A percentile compares a stretch with the other conserved stretches of the same genome.
Conservation (phyloP, 2,797 vertebrate species). For the Thripadectes ignobilis region DNA sequence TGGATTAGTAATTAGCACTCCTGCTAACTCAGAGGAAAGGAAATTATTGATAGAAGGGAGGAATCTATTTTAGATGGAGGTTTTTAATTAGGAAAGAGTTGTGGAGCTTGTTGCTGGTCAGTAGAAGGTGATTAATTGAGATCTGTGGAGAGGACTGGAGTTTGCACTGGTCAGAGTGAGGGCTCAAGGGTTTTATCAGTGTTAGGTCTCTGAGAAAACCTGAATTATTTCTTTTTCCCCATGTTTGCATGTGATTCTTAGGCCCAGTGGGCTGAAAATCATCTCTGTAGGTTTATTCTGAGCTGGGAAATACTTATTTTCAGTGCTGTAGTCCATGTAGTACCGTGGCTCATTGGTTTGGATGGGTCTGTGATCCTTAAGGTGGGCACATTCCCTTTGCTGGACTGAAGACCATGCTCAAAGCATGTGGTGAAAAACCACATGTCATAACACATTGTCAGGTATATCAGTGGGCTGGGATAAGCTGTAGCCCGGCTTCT, state of each 20-base stretch:
- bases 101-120: not conserved
- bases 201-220: not conserved
- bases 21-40: not conserved
- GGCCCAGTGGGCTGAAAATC: not conserved
- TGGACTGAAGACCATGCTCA: not conserved
- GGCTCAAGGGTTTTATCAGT: not conserved
- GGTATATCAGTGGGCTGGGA: not conserved
- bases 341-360: not conserved
- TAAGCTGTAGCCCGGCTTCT: not conserved
- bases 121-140: not conserved
- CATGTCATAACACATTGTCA: not conserved
- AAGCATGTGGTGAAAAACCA: not conserved
- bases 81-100: not conserved
- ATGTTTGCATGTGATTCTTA: not conserved
- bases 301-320: not conserved
- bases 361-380: not conserved
- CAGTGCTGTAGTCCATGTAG: not conserved
- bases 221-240: not conserved
- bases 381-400: not conserved
- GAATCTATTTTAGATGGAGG: not conserved
- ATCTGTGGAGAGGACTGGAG: not conserved
- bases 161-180: not conserved
- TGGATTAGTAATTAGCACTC: not conserved
- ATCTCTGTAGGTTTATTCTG: not conserved
- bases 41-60: not conserved